Evolutionary conservation across 2,888 invertebrate genomes (phyloP), one percentile per base, ranked within the genome.

Genomic region (Vesta saturnalis): DNA sequence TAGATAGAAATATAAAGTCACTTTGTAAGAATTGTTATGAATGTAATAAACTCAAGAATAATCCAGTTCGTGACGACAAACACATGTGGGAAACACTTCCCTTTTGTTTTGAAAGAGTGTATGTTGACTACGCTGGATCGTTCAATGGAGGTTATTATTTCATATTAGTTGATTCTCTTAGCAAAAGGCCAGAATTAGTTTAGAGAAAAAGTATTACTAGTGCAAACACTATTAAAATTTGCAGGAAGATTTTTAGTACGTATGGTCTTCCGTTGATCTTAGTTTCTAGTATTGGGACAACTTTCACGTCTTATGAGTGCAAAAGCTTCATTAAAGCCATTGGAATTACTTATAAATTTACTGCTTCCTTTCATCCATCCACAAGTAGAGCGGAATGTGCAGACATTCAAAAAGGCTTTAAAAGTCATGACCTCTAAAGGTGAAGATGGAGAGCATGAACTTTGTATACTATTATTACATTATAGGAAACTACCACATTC

Each of bases 281-380:
- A 12, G 21, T 52, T 1, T 10, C 21, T 0, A 78, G 76, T 63
- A 78, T 78, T 47, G 77, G 76, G 14, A 67, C 71, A 1, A 62
- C 69, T 19, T 77, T 77, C 67, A 71, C 69, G n/a, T 77, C 76
- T 19, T 56, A 67, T 16, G 72, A 77, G 67, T 71, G 71, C 22
- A 18, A 61, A 67, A 12, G 15, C 14, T 73, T 72, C 43, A 19
- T 69, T 14, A 58, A 56, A 55, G 18, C 1, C 15, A 71, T 69
- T 39, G 67, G 67, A 14, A 67, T 72, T 14, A 23, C 18, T 43
- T 61, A 72, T 21, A 68, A 62, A 55, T 39, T 59, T 21, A 54
- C 30, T 14, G 69, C 72, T 46, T 70, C 70, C 8, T 72, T 56
- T 57, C 67, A 72, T 55, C 72, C 72, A 39, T 67, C 72, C n/a